Base-by-base conservation (phyloP, 2,113 vertebrate species). In the Microtus oregoni region DNA sequence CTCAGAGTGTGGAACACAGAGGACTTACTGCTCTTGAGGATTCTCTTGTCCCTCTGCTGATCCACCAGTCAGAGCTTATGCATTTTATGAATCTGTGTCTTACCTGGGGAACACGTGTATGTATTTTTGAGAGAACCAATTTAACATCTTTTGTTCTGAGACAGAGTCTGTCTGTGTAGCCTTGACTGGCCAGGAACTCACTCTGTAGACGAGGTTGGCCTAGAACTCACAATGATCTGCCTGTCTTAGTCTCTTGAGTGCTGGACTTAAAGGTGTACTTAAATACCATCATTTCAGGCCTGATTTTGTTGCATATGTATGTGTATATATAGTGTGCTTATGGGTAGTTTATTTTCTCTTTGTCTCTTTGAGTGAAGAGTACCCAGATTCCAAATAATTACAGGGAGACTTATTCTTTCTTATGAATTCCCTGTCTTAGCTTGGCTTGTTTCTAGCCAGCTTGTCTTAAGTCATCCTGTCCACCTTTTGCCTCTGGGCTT, bases 1-100 rank as follows among this genome's bases (percentile, higher is more conserved):
- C 47, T 28, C 28, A 10, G 41, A 28, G 19, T 63, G 20, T 47
- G 0, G 12, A 38, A 28, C 41, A 35, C 41, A 20, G 13, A 85
- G 67, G 32, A 47, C 19, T 76, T 86, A 47, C 2, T n/a, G 81
- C 1, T 41, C 9, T 78, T 86, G 32, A 47, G 15, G 17, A 72
- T 11, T 17, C 1, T 4, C 35, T 4, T 3, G 6, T 0, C 7
- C 32, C 12, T n/a, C 19, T 15, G 28, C 22, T 20, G 5, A 26
- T n/a, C 41, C 4, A 12, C 12, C 19, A 67, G 26, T 47, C 9
- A 65, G 61, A 90, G 26, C 61, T 88, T 52, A 61, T 17, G 61
- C n/a, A 6, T 47, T 93, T 77, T 11, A 47, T 78, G 61, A 41
- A n/a, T 91, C 87, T 79, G 9, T 68, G 67, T 95, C 67, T 68